Evolutionary conservation across 2,888 invertebrate genomes (phyloP).

Genomic region (Drosophila greeni): DNA sequence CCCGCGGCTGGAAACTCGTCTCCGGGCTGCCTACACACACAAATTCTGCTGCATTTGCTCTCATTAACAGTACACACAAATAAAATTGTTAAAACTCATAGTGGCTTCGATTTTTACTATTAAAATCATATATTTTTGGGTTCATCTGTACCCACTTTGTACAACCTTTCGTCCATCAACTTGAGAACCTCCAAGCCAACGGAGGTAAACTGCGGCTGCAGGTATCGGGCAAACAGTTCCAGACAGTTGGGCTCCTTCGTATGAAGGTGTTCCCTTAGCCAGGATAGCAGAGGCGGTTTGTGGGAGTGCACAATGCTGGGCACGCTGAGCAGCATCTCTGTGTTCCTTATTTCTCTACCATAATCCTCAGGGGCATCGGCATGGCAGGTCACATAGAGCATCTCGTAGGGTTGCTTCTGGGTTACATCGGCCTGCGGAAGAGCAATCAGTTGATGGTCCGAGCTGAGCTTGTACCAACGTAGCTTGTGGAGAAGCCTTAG

Average conservation of each 20-base stretch:
- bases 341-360: slow-evolving; percentile 75
- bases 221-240: slow-evolving; percentile 95
- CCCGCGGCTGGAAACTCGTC: background rate
- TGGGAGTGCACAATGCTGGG: slow-evolving; percentile 97
- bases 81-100: slow-evolving; percentile 59
- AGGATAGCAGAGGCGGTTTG: slow-evolving; percentile 91
- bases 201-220: slow-evolving; percentile 90
- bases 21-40: slow-evolving; percentile 35
- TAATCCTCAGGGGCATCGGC: slow-evolving; percentile 46
- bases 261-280: slow-evolving; percentile 79
- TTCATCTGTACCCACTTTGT: slow-evolving; percentile 32
- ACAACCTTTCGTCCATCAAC: slow-evolving; percentile 83
- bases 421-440: slow-evolving; percentile 79
- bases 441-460: slow-evolving; percentile 84
- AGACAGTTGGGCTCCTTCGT: slow-evolving; percentile 81
- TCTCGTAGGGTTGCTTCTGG: slow-evolving; percentile 93
- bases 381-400: slow-evolving; percentile 83
- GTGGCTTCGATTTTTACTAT: background rate
- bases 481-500: slow-evolving; percentile 86
- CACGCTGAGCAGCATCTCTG: slow-evolving; percentile 86
- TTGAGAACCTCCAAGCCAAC: slow-evolving; percentile 92
- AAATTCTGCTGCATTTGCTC: slow-evolving; percentile 62
- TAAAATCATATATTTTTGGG: background rate
- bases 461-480: slow-evolving; percentile 88
- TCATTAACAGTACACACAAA: slow-evolving; percentile 74